phyloP scores from a whole-genome alignment of 2,888 invertebrate species.

The Brachyopa scutellaris region DNA sequence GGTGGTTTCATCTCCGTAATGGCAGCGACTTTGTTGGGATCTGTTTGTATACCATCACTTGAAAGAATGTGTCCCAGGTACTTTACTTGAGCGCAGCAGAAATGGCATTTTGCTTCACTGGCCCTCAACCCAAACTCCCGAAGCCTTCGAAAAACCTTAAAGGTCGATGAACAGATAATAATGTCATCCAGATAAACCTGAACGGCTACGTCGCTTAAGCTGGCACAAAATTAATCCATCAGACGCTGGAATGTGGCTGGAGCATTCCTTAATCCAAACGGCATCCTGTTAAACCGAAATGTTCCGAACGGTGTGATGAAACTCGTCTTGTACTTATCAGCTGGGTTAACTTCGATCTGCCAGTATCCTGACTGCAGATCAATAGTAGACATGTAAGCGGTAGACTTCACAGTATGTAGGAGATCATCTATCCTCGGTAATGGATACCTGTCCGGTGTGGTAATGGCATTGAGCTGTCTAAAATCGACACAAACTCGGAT shows the following conservation, averaged over 20 bases:
- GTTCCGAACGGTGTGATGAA: too few species aligned
- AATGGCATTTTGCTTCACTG: background rate
- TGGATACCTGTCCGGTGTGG: slow-evolving; percentile 75
- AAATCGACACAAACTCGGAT: slow-evolving; percentile 75
- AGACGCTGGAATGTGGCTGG: slow-evolving; percentile 63
- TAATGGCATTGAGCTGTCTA: slow-evolving; percentile 74
- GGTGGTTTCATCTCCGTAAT: slow-evolving; percentile 5
- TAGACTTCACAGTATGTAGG: slow-evolving; percentile 47
- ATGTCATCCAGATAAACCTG: slow-evolving; percentile 69
- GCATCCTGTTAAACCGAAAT: too few species aligned
- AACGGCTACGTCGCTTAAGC: slow-evolving; percentile 73
- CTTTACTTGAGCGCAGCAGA: too few species aligned
- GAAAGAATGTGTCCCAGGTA: slow-evolving; percentile 8
- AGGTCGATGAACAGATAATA: slow-evolving; percentile 68
- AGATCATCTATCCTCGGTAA: slow-evolving; percentile 79
- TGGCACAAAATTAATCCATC: slow-evolving; percentile 1
- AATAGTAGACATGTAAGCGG: slow-evolving; percentile 73
- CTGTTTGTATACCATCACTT: slow-evolving; percentile 1
- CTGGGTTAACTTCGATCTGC: slow-evolving; percentile 74
- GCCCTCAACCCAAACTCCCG: background rate
- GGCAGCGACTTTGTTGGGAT: slow-evolving; percentile 23
- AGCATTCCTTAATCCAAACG: too few species aligned
- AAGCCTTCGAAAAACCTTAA: background rate
- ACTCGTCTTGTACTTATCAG: slow-evolving; percentile 75
- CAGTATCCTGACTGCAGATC: slow-evolving; percentile 77